Evolutionary conservation across 2,888 invertebrate genomes (phyloP).

Genomic region (Folsomia manolachei): DNA sequence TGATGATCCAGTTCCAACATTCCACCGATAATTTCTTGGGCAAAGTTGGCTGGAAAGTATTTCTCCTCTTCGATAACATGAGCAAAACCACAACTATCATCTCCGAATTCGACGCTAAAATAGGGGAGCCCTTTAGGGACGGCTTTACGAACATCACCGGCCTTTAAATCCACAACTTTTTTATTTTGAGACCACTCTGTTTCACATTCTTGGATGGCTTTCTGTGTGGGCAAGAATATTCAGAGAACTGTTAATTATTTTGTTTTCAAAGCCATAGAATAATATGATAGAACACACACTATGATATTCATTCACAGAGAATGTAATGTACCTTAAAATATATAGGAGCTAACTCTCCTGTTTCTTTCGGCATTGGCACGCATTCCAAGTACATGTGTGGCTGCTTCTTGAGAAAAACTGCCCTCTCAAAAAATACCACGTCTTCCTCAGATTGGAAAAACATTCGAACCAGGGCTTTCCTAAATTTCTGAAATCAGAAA

Average conservation of each 20-base stretch:
- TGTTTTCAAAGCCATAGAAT: constrained; percentile 5
- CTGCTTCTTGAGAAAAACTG: constrained; percentile 67
- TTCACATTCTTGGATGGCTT: constrained; percentile 93
- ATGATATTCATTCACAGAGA: not conserved
- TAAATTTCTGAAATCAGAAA: constrained; percentile 62
- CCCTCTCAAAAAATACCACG: constrained; percentile 87
- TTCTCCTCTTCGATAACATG: constrained; percentile 95
- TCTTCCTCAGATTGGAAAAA: constrained; percentile 70
- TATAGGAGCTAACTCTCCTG: constrained; percentile 85
- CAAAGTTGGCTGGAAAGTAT: constrained; percentile 83
- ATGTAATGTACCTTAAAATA: constrained; percentile 76
- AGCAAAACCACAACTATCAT: constrained; percentile 80
- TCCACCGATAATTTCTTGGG: constrained; percentile 92
- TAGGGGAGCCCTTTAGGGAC: constrained; percentile 93
- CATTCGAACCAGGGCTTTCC: constrained; percentile 74
- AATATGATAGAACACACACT: not conserved
- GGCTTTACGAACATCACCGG: constrained; percentile 71
- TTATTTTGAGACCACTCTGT: constrained; percentile 93
- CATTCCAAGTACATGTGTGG: constrained; percentile 88
- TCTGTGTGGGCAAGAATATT: constrained; percentile 62
- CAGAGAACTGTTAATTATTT: not conserved
- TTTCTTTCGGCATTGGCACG: constrained; percentile 77
- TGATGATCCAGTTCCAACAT: constrained; percentile 84
- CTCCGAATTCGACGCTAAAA: constrained; percentile 90
- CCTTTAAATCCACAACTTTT: constrained; percentile 72